Base-by-base conservation (phyloP, 2,888 invertebrate species). In the Acleris cristana region DNA sequence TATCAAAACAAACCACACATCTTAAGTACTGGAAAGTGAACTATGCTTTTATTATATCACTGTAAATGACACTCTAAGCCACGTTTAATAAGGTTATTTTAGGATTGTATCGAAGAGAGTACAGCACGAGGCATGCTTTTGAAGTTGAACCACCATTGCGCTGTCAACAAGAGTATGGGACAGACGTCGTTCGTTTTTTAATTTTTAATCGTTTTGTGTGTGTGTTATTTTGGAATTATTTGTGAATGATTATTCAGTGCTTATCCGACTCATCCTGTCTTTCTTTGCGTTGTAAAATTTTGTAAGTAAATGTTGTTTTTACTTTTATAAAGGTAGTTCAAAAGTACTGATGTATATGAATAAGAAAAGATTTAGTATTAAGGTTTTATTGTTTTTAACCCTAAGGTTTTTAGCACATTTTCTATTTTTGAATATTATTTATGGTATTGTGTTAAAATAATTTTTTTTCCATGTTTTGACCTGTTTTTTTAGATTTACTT, bases 1-100 rank as follows among this genome's bases (percentile, higher is more conserved):
- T 67, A 67, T 57, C 66, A 67, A 67, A 67, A 67, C 66, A 67
- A 67, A 66, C 61, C 62, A 49, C 62, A 67, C 57, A 58, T 62
- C 65, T 65, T 59, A 58, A 57, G 57, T 62, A 61, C 62, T 66
- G 66, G 66, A 67, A 67, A 67, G 62, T 67, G 66, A 67, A 67
- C 62, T 62, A 67, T 67, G 66, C 34, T 67, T 62, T 53, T 18
- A 12, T 26, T 12, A n/a, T 30, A 19, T 10, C 45, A 23, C 52
- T 18, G 53, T n/a, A 40, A 67, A 67, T 49, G 57, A 12, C 12
- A 51, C 53, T 48, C 49, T 62, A 4, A 30, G 16, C 10, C 3
- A 21, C 2, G 23, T 1, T 2, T 6, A n/a, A 18, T 14, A 62
- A 34, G 34, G 57, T 62, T 40, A n/a, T 48, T 8, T 62, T 45